Percentiles rank a stretch among this genome's conserved stretches.
These are phyloP conservation scores for Hypotaenidia philippensis DNA, from an alignment of 2,797 vertebrate genomes.

Conservation along the genomic window DNA sequence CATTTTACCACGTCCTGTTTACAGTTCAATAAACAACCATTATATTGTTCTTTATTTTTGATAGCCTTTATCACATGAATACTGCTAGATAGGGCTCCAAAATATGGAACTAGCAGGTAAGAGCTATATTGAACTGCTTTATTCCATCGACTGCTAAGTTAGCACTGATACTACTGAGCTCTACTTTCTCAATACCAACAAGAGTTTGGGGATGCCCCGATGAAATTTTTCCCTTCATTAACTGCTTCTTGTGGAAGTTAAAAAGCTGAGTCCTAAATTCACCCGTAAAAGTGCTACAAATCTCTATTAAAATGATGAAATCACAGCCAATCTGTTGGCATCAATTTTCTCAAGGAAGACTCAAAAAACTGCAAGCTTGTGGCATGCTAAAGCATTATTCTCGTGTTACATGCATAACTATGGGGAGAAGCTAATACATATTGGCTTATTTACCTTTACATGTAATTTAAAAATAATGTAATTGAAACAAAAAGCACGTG, in stretches of 20 bases:
- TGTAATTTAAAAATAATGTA: neutral
- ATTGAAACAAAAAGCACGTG: neutral
- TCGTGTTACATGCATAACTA: rapidly evolving
- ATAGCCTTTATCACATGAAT: neutral
- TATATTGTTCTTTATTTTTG: neutral
- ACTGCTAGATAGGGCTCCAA: neutral
- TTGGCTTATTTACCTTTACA: neutral
- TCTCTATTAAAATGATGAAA: neutral
- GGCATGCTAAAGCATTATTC: neutral
- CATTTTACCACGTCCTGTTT: neutral
- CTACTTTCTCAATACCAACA: neutral
- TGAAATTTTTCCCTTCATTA: neutral
- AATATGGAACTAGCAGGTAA: no score
- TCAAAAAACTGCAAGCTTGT: neutral
- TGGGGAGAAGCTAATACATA: neutral
- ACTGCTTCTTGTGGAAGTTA: neutral
- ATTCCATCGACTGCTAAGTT: neutral
- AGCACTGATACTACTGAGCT: neutral
- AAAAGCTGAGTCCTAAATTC: neutral
- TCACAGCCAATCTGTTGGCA: neutral
- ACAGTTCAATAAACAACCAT: neutral
- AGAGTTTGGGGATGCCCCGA: neutral
- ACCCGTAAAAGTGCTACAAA: neutral
- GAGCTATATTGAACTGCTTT: no score
- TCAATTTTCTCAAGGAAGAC: neutral